Percentiles rank a stretch among this genome's conserved stretches.
Evolutionary conservation across 92 coral and sea anemone species (phyloP).

Genomic region (Siderastrea radians): DNA sequence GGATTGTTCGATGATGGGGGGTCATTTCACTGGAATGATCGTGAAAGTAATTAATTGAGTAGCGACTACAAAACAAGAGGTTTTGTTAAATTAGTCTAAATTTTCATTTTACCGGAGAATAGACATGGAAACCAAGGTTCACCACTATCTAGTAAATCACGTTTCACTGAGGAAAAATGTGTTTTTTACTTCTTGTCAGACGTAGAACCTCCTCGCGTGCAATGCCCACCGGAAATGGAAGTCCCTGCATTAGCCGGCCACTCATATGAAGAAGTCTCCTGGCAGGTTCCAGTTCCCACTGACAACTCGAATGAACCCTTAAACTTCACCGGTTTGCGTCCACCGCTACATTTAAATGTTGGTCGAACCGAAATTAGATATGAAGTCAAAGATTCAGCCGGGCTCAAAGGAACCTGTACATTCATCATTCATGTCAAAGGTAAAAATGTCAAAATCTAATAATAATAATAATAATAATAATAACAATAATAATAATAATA

Average conservation of each 20-base stretch:
- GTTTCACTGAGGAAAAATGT: no score
- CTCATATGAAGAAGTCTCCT: conserved; percentile 50
- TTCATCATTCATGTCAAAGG: conserved; percentile 67
- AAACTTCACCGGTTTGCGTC: conserved; percentile 26
- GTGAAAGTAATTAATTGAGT: no score
- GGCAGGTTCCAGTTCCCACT: conserved; percentile 62
- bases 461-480: no score
- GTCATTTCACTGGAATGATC: no score
- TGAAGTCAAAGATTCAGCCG: conserved; percentile 56
- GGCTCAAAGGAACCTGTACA: conserved; percentile 39
- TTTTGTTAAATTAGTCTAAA: no score
- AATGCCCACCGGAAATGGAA: conserved; percentile 53
- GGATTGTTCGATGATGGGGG: no score
- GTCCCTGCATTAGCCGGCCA: conserved; percentile 48
- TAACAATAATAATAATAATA: no score
- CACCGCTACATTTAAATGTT: conserved; percentile 51
- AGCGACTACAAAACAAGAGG: no score
- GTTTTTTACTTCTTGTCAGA: conserved; percentile 46
- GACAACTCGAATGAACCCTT: conserved; percentile 71
- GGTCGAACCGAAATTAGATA: conserved; percentile 53
- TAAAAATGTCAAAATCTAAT: neutral
- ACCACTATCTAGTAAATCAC: no score
- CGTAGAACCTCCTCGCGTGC: conserved; percentile 46
- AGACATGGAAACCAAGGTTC: no score
- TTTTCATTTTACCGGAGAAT: no score